Evolutionary conservation across 2,113 vertebrate genomes (phyloP), one percentile per base, ranked within the genome.

Genomic region (Acanthochromis polyacanthus): DNA sequence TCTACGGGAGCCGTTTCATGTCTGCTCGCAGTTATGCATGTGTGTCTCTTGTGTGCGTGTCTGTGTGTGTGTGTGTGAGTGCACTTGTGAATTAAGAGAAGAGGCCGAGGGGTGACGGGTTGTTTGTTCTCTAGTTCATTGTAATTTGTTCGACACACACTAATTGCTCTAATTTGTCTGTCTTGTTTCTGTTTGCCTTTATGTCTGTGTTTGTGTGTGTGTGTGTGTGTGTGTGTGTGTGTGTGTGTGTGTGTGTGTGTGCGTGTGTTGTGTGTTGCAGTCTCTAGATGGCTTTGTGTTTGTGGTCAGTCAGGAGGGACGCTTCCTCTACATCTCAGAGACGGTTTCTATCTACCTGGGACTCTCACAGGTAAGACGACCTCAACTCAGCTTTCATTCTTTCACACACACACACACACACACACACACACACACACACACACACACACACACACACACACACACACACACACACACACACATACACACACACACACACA

Each of bases 271-370:
- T 40, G 38, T 40, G 38, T 30, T 66, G 32, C 92, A 97, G 96
- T 97, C 96, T 74, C 93, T 97, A 92, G 96, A 97, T 59, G 96
- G 96, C 69, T 97, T 97, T 80, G 96, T 97, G 78, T 97, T 97
- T 57, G 96, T 96, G 90, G 93, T 97, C 94, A 97, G 96, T 89
- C 95, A 96, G 67, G 96, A 97, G 83, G 96, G 96, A 73, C 94
- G 96, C 32, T 97, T 97, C 82, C 96, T 97, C 71, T 97, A 97
- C 94, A 97, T 97, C 90, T 97, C 96, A 36, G 96, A 97, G 93
- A 97, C 96, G 0, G 96, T 97, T 78, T 97, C 96, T 82, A 97
- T 97, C 88, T 97, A 97, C 82, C 93, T 97, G 88, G 96, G 96
- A 61, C 96, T 97, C 88, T 97, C 96, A 75, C 96, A 97, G 96